These are phyloP conservation scores for Squalus acanthias DNA, from an alignment of 2,797 vertebrate species.

Conservation along the genomic window DNA sequence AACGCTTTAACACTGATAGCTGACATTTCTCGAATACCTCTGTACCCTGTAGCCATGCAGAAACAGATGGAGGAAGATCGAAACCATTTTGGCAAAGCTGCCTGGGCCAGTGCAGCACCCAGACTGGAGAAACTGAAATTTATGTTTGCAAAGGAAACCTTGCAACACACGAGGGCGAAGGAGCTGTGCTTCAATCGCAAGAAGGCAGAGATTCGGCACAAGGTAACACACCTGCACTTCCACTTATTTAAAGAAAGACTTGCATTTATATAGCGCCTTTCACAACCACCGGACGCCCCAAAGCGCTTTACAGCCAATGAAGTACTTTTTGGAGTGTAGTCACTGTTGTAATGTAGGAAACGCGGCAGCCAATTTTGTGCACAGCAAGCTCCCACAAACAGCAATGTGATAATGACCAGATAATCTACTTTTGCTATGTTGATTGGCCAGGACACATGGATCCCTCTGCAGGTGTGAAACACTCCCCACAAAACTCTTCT, in stretches of 20 bases:
- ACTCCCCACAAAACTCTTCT: neutral
- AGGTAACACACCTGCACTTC: slow-evolving; percentile 54
- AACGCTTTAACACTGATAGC: no score
- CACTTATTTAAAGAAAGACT: neutral
- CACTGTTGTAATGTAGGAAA: no score
- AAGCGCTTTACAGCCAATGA: no score
- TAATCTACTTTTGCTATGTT: no score
- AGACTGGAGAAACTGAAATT: slow-evolving; percentile 78
- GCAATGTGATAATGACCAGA: no score
- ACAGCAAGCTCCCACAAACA: no score
- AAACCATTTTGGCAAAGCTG: slow-evolving; percentile 72
- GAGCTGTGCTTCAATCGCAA: slow-evolving; percentile 83
- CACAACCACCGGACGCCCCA: no score
- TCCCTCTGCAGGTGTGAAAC: neutral
- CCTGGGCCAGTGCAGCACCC: slow-evolving; percentile 78
- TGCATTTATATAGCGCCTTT: no score
- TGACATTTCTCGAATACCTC: slow-evolving; percentile 16
- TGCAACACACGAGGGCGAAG: slow-evolving; percentile 81
- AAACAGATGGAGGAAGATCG: slow-evolving; percentile 84
- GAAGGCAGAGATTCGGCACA: slow-evolving; percentile 64
- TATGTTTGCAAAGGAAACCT: slow-evolving; percentile 79
- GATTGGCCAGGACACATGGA: no score
- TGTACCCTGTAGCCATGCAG: slow-evolving; percentile 65
- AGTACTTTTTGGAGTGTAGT: no score
- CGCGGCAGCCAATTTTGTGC: no score